Percentiles rank a stretch among this genome's conserved stretches.
Conservation (phyloP, 2,113 vertebrate genomes). For the Alexandromys fortis region DNA sequence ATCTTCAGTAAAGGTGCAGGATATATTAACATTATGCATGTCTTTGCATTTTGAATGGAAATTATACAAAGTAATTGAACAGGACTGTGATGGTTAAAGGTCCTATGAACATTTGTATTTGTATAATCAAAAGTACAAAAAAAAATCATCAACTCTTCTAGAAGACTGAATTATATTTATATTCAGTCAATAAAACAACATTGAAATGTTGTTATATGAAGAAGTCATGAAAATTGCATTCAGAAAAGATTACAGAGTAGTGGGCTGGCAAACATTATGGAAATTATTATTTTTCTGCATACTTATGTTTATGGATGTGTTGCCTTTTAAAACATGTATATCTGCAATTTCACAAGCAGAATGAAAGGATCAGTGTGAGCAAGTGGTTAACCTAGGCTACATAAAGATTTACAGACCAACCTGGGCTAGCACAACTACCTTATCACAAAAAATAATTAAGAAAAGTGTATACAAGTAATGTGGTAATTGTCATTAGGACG, state of each 20-base stretch:
- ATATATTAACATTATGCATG: background rate
- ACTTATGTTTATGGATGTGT: background rate
- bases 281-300: conserved; percentile 29
- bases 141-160: conserved; percentile 29
- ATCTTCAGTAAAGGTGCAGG: background rate
- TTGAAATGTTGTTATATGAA: conserved; percentile 51
- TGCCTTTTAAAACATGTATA: background rate
- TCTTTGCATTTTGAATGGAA: background rate
- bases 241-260: background rate
- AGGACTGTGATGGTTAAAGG: conserved; percentile 6
- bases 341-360: background rate
- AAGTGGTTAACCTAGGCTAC: background rate
- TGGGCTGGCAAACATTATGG: conserved; percentile 34
- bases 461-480: background rate
- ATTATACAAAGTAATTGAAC: conserved; percentile 50
- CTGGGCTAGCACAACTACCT: background rate
- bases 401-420: background rate
- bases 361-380: background rate
- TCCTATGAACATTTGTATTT: conserved; percentile 38
- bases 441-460: background rate
- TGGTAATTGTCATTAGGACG: background rate
- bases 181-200: conserved; percentile 32
- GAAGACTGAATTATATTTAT: conserved; percentile 37
- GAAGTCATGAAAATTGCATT: conserved; percentile 42
- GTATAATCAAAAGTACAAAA: conserved; percentile 49